These are phyloP conservation scores for Agonopterix alstromeriana DNA, from an alignment of 2,888 invertebrate species.

Conservation along the genomic window DNA sequence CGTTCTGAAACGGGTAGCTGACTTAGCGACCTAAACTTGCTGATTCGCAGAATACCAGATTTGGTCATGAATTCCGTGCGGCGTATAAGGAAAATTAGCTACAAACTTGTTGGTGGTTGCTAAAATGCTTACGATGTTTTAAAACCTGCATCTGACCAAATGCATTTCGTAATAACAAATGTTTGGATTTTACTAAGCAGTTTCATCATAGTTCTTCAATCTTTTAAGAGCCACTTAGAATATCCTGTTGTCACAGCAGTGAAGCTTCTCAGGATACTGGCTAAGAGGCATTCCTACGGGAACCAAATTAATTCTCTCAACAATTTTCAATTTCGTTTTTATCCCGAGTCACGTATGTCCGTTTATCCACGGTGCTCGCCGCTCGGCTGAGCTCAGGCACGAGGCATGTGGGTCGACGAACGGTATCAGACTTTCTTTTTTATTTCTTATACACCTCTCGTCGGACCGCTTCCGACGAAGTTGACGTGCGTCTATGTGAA, in stretches of 20 bases:
- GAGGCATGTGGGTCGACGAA: constrained; percentile 61
- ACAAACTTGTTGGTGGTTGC: too few relatives aligned
- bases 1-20: not conserved
- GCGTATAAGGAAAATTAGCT: not conserved
- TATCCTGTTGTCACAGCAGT: too few relatives aligned
- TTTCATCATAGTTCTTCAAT: too few relatives aligned
- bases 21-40: not conserved
- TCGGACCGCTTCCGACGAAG: constrained; percentile 17
- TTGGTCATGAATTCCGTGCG: not conserved
- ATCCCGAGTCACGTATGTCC: constrained; percentile 41
- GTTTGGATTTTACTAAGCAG: too few relatives aligned
- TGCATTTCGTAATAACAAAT: too few relatives aligned
- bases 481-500: constrained; percentile 1
- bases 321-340: constrained; percentile 40
- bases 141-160: not conserved
- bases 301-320: too few relatives aligned
- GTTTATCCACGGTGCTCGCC: constrained; percentile 13
- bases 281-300: too few relatives aligned
- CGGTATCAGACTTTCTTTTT: constrained; percentile 70
- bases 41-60: not conserved
- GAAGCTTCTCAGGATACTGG: too few relatives aligned
- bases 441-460: constrained; percentile 35
- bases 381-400: constrained; percentile 7
- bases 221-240: too few relatives aligned
- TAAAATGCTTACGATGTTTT: too few relatives aligned